Conservation (phyloP, 2,797 vertebrate species). For the Dryobates pubescens region DNA sequence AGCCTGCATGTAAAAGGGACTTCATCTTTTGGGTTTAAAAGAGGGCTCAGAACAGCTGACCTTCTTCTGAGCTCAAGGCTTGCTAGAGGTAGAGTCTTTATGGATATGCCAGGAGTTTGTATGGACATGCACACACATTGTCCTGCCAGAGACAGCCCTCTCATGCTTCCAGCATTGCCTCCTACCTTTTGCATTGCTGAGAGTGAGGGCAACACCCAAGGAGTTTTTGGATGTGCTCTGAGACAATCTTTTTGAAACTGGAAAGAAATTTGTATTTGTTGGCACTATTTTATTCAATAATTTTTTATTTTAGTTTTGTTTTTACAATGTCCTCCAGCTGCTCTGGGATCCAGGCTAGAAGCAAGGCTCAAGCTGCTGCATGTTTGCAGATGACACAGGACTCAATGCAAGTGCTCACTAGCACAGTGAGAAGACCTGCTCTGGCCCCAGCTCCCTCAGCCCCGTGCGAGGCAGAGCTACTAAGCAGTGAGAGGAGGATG, state of each 20-base stretch:
- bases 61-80: background rate
- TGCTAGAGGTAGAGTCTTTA: background rate
- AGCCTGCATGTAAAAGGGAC: background rate
- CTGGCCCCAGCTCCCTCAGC: background rate
- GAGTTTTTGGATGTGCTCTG: background rate
- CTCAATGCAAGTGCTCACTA: background rate
- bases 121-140: accelerated
- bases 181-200: background rate
- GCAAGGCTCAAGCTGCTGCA: conserved; percentile 19
- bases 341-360: background rate
- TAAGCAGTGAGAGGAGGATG: background rate
- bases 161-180: background rate
- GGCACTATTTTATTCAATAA: background rate
- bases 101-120: accelerated
- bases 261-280: background rate
- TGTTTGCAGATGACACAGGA: background rate
- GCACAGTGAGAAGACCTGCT: background rate
- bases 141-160: background rate
- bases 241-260: background rate
- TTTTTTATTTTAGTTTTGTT: no score
- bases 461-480: background rate
- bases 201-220: background rate
- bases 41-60: background rate
- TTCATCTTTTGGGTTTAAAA: conserved; percentile 2
- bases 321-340: background rate